These are phyloP conservation scores for Paraplagusia blochii DNA, from an alignment of 2,113 vertebrate species.

Conservation along the genomic window DNA sequence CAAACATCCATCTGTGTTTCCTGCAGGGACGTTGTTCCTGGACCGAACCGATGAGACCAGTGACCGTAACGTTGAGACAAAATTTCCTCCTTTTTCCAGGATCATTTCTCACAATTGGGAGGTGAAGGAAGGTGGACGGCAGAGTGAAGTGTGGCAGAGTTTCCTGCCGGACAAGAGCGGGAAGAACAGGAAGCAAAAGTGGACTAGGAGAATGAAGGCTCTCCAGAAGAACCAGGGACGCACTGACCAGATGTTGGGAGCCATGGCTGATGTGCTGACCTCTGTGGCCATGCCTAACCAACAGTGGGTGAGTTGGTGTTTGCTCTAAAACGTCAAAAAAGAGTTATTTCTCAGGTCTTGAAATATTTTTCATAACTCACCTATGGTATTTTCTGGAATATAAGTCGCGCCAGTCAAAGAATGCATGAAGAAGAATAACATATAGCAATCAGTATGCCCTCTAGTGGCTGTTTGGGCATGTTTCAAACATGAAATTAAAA, in stretches of 20 bases:
- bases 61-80: constrained; percentile 40
- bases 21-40: constrained; percentile 13
- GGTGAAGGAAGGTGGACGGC: constrained; percentile 30
- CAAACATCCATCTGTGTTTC: constrained; percentile 4
- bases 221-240: constrained; percentile 77
- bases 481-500: too few relatives aligned
- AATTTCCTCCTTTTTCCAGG: constrained; percentile 43
- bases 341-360: too few relatives aligned
- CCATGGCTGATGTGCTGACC: constrained; percentile 82
- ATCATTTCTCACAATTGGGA: constrained; percentile 56
- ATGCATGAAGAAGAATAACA: too few relatives aligned
- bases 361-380: too few relatives aligned
- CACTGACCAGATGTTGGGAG: constrained; percentile 83
- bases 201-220: constrained; percentile 74
- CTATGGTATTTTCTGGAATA: too few relatives aligned
- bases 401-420: too few relatives aligned
- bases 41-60: constrained; percentile 20
- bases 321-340: neutral
- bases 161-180: constrained; percentile 7
- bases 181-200: constrained; percentile 18
- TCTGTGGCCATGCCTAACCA: constrained; percentile 80
- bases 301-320: constrained; percentile 75
- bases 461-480: too few relatives aligned
- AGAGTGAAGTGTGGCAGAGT: constrained; percentile 11
- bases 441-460: too few relatives aligned